These are phyloP conservation scores for Gymnocypris eckloni DNA, from an alignment of 2,797 vertebrate species.

Conservation along the genomic window DNA sequence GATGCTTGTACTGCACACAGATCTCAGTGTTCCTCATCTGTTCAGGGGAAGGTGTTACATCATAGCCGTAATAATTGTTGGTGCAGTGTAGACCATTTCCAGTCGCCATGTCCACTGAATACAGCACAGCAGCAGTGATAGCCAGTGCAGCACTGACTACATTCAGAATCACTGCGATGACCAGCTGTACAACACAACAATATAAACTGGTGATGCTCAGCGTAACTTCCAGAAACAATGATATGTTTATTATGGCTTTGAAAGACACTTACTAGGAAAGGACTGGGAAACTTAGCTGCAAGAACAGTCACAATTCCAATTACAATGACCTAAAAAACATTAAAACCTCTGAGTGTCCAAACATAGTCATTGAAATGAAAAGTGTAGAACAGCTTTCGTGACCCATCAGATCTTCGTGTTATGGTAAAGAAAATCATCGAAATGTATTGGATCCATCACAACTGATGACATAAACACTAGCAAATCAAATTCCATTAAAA, in stretches of 20 bases:
- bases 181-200: slow-evolving; percentile 62
- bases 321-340: slow-evolving; percentile 63
- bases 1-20: not conserved
- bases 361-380: not conserved
- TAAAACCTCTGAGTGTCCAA: not conserved
- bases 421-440: not conserved
- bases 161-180: slow-evolving; percentile 65
- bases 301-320: slow-evolving; percentile 70
- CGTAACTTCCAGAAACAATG: not conserved
- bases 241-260: not conserved
- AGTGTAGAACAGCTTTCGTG: not conserved
- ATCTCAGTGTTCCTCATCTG: accelerated
- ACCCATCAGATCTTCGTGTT: not conserved
- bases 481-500: not conserved
- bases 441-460: not conserved
- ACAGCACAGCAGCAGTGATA: slow-evolving; percentile 67
- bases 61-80: accelerated
- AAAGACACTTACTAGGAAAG: slow-evolving; percentile 73
- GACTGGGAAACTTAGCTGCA: slow-evolving; percentile 72
- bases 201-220: not conserved
- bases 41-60: not conserved
- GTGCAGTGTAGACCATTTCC: accelerated
- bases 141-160: slow-evolving; percentile 63
- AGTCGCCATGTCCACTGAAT: not conserved
- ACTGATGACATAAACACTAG: not conserved